Conservation (phyloP, 2,888 invertebrate genomes). For the Cheilosia vernalis region DNA sequence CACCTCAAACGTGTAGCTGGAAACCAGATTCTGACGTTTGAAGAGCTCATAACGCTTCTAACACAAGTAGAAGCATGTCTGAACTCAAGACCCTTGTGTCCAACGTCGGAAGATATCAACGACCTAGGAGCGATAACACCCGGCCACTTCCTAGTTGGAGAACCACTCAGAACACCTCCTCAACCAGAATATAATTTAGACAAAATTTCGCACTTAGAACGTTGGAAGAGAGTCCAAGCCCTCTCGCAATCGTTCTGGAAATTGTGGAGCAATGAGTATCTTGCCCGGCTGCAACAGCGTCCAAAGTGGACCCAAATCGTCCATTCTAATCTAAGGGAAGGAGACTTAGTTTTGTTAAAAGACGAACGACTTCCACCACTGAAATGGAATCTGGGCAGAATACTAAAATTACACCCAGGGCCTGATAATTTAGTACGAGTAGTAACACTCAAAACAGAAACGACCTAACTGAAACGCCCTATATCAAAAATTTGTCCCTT, state of each 20-base stretch:
- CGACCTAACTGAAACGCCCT: too few species aligned
- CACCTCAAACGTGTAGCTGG: neutral
- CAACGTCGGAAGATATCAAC: neutral
- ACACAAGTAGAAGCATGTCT: conserved; percentile 2
- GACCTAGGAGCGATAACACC: neutral
- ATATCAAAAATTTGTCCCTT: neutral
- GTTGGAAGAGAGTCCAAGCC: too few species aligned
- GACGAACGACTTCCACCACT: neutral
- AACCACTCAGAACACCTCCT: too few species aligned
- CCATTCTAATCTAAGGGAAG: neutral
- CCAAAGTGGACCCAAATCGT: neutral
- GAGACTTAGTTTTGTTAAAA: neutral
- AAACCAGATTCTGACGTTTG: neutral
- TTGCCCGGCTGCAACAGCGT: neutral
- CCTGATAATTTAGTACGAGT: neutral
- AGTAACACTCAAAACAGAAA: conserved; percentile 5
- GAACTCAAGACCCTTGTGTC: neutral
- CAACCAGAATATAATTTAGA: too few species aligned
- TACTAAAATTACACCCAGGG: neutral
- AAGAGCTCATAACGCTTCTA: neutral
- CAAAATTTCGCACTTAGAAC: too few species aligned
- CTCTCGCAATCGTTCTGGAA: too few species aligned
- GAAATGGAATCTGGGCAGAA: neutral
- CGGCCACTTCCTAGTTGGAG: neutral
- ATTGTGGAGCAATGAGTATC: neutral